Percentiles rank a stretch among this genome's conserved stretches.
phyloP scores from a whole-genome alignment of 2,113 vertebrate species.

The Epinephelus lanceolatus region DNA sequence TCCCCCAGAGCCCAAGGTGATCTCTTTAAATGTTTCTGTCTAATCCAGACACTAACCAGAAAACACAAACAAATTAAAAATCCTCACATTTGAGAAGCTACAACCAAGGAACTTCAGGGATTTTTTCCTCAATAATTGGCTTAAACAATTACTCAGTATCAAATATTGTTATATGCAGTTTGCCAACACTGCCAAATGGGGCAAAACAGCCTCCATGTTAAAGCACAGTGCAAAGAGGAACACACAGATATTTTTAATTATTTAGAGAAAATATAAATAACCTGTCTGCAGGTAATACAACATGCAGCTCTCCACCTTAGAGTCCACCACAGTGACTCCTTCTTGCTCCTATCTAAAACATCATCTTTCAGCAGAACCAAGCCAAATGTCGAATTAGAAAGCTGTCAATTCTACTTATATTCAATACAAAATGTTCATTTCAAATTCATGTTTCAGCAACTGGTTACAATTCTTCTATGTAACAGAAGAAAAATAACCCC shows the following conservation, averaged over 20 bases:
- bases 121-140: neutral
- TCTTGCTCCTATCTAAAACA: conserved; percentile 6
- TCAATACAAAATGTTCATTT: neutral
- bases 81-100: no score
- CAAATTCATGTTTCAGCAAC: neutral
- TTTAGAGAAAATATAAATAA: neutral
- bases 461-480: neutral
- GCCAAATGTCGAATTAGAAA: neutral
- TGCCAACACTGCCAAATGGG: neutral
- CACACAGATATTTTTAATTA: neutral
- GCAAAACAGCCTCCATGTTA: neutral
- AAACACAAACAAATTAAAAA: no score
- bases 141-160: neutral
- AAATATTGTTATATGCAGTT: neutral
- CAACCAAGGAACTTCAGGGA: neutral
- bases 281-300: neutral
- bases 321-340: neutral
- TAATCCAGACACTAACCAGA: neutral
- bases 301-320: neutral
- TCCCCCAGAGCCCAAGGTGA: neutral
- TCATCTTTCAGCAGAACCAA: neutral
- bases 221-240: neutral
- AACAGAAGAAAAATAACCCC: neutral
- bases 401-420: neutral
- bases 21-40: neutral